Evolutionary conservation across 1,140 invertebrate genomes (phyloP).

Genomic region (Microplitis mediator): DNA sequence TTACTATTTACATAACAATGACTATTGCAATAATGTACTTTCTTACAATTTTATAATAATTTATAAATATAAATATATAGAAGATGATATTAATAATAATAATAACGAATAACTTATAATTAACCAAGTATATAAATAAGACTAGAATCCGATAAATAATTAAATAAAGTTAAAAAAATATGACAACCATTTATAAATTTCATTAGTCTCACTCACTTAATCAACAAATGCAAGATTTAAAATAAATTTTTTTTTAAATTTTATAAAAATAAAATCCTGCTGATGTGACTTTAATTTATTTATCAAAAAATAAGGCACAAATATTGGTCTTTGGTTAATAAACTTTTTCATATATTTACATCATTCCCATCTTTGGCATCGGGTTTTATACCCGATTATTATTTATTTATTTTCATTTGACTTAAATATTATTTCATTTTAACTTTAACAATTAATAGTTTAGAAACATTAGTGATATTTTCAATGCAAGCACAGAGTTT

Average conservation of each 20-base stretch:
- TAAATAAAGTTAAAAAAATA: constrained; percentile 35
- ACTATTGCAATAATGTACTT: too few species aligned
- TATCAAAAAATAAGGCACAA: constrained; percentile 23
- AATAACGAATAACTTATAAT: too few species aligned
- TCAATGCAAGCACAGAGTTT: too few species aligned
- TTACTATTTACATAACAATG: too few species aligned
- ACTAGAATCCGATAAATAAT: constrained; percentile 51
- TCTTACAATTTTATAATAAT: too few species aligned
- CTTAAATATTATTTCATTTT: background rate
- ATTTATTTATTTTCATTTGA: background rate
- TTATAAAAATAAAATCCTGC: background rate
- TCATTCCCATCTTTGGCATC: constrained; percentile 54
- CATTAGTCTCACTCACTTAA: constrained; percentile 32
- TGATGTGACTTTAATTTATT: background rate
- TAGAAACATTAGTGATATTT: too few species aligned
- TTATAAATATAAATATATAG: too few species aligned
- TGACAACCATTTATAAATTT: constrained; percentile 25
- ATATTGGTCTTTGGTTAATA: constrained; percentile 51
- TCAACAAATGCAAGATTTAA: constrained; percentile 13
- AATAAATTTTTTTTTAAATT: background rate
- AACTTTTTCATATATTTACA: constrained; percentile 31
- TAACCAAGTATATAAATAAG: constrained; percentile 48
- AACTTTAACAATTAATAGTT: too few species aligned
- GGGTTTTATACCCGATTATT: constrained; percentile 32
- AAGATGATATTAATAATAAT: too few species aligned